Evolutionary conservation across 2,797 vertebrate species (phyloP), one percentile per base, ranked within the genome.

Genomic region (Gymnopithys bicolor): DNA sequence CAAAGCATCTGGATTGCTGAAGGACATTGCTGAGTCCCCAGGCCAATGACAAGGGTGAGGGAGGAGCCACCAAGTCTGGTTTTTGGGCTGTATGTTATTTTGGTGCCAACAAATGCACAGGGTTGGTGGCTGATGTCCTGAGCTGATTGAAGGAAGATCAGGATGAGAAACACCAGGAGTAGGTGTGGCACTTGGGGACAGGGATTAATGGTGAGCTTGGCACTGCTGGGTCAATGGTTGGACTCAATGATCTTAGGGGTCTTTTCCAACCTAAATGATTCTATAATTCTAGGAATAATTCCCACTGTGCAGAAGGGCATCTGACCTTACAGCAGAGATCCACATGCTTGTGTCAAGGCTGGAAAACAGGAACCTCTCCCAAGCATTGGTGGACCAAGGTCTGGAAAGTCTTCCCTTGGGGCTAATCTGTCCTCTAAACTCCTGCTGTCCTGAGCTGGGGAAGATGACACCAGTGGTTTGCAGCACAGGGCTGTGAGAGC

Each of bases 1-100:
- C 55, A 74, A 89, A 91, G 79, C 51, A 49, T 48, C 46, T 63
- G 76, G 39, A 32, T 33, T 67, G 32, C 51, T 94, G 87, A 89
- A 84, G 89, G 87, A 80, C n/a, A 5, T 66, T 35, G 56, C 68
- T 89, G 90, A 43, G 25, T 71, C 33, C 49, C 1, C 9, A 66
- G 64, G 53, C 39, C 68, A 78, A 37, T 21, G 62, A 69, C 13
- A 84, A 82, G 39, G 41, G 19, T 51, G 45, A 79, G 13, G 58
- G 45, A 79, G 49, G 32, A 74, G 53, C 27, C 3, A 18, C 13
- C 37, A 41, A 0, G n/a, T 69, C 59, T 69, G 23, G 41, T 89
- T 25, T 89, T 59, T 17, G 23, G 49, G 19, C 4, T 16, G 25
- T 6, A 0, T 11, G 24, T 43, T 41, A 4, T 11, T 79, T 75